Base-by-base conservation (phyloP, 2,888 invertebrate species). In the Euclidia mi region DNA sequence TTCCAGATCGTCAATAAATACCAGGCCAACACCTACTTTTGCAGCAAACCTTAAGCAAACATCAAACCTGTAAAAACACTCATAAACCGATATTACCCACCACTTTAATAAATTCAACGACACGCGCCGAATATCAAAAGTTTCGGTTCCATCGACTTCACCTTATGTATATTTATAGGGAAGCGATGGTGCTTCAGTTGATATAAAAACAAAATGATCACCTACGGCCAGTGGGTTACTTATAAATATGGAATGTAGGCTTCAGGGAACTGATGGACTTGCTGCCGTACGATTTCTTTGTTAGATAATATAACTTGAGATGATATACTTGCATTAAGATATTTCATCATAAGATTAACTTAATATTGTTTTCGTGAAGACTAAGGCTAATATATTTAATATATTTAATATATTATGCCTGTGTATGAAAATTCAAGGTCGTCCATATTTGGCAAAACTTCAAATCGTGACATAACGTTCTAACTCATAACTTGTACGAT, bases 91-190 rank as follows among this genome's bases (percentile, higher is more conserved):
- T 18, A 42, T 40, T 35, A 37, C 17, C 38, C 48, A 25, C 46
- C 47, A 51, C 31, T 32, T n/a, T 64, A 76, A 79, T 71, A 55
- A 71, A 76, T 78, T 79, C 77, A 35, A 38, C 11, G 60, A 44
- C 80, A 79, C 73, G 80, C 42, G n/a, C 29, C 18, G 15, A 34
- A 44, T 17, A 40, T 31, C 32, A 44, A 50, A 58, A 71, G 28
- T 57, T 71, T 48, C 25, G 41, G 43, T 49, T 14, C 46, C 35
- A 38, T 40, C 32, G 56, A 56, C 46, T 50, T 60, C 28, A 37
- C 34, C n/a, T 61, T 60, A 67, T 50, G 50, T 67, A 46, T 62
- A 63, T 67, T 56, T 71, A 62, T 68, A 46, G 35, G 2, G 3
- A 35, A 45, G 32, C 45, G 38, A 25, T 45, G 38, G 47, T 42